phyloP scores from a whole-genome alignment of 2,888 invertebrate species.

The Syrista parreyssii region DNA sequence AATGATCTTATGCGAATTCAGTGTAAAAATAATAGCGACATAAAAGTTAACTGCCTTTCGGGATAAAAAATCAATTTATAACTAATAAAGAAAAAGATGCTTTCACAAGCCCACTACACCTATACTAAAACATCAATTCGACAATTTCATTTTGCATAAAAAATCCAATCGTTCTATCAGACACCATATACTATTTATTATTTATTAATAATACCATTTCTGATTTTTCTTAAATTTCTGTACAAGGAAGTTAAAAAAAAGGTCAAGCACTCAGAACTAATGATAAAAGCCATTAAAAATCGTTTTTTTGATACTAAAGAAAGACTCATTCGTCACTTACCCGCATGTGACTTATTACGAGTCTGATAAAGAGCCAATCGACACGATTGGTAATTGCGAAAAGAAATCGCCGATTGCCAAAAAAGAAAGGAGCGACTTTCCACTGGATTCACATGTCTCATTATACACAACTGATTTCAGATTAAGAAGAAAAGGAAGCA shows the following conservation, averaged over 20 bases:
- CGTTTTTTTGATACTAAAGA: not conserved
- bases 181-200: not conserved
- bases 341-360: not conserved
- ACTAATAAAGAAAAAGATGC: not conserved
- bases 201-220: not conserved
- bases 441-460: not conserved
- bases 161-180: not conserved
- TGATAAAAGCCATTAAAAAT: not conserved
- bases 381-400: not conserved
- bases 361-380: not conserved
- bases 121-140: not conserved
- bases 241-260: not conserved
- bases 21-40: not conserved
- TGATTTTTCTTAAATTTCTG: not conserved
- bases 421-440: not conserved
- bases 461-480: not conserved
- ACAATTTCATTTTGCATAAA: not conserved
- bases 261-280: not conserved
- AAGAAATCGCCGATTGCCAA: not conserved
- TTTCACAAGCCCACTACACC: not conserved
- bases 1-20: not conserved
- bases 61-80: not conserved
- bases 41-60: not conserved
- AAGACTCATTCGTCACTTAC: not conserved
- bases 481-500: not conserved